Base-by-base conservation (phyloP, 2,113 vertebrate species). In the Cinclus cinclus region DNA sequence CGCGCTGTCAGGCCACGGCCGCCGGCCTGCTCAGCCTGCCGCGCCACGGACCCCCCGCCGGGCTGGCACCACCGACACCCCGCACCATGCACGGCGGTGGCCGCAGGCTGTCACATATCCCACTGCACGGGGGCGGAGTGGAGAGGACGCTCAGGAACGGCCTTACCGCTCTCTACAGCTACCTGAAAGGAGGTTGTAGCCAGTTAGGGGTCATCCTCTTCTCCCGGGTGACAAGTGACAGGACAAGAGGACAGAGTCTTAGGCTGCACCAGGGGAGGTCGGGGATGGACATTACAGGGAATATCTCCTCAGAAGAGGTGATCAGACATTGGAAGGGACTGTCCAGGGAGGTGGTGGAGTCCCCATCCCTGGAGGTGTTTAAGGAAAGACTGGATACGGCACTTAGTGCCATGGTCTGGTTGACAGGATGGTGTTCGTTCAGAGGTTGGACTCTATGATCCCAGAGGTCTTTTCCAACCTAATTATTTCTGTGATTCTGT, bases 61-160 rank as follows among this genome's bases (percentile, higher is more conserved):
- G 46, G 46, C 46, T 12, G 46, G 46, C 22, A 47, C 46, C 44
- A 4, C 49, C 25, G 50, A 9, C 50, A 16, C 13, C 15, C 9
- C 25, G 15, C 50, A 52, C 27, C 25, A 3, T 16, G 25, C 50
- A 17, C 30, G 30, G 53, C 15, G 50, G 6, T 3, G 30, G 6
- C 20, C 53, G 49, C 80, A 7, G 16, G 6, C 71, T 59, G 24
- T 53, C 90, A 11, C 30, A 2, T 28, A 0, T 1, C 33, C 11
- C 53, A 0, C n/a, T 25, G 3, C 53, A 1, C 39, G 3, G 3
- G 33, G 17, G 50, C 5, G 10, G 6, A 6, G 11, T 3, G 44
- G 22, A 19, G 31, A 59, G 35, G 12, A 56, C 31, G 59, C 22
- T 31, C 35, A 12, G 35, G 25, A 23, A 9, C 4, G 50, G 27